Evolutionary conservation across 2,113 vertebrate genomes (phyloP), one percentile per base, ranked within the genome.

Genomic region (Tricholaema leucomelas): DNA sequence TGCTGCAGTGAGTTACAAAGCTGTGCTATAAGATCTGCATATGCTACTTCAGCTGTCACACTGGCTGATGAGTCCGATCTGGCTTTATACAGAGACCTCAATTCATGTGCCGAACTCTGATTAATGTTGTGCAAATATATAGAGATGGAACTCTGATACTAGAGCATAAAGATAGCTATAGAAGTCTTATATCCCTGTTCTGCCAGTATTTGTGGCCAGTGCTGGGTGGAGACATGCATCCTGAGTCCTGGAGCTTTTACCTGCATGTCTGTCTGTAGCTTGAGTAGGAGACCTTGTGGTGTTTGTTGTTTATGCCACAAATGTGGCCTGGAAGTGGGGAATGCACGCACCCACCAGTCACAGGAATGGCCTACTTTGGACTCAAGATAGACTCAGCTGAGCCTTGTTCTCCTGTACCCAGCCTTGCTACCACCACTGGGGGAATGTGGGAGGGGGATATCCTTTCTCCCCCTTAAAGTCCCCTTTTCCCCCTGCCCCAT

Each of bases 401-500:
- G 11, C 10, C 60, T 8, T 8, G 7, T 44, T 83, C 59, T 81
- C 10, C 30, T 31, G 27, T 21, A 8, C 33, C n/a, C 23, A 31
- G 38, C 14, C n/a, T 66, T 74, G 21, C 33, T 27, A 46, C 15
- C 11, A 3, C 14, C 50, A 8, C 27, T 59, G 20, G 21, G 8
- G 20, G 15, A 74, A 33, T 0, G 0, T 6, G 36, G 25, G 28
- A 23, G 10, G 2, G 28, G 15, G 12, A 67, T 77, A 88, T 17
- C 2, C 8, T 27, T 50, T 44, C 4, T 6, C 3, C 8, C 12
- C 13, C 21, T 54, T 48, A 46, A 56, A 77, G 4, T 2, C 9
- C 6, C 5, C 4, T 40, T 48, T 7, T 56, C 19, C 44, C 10
- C 3, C 12, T 1, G 0, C 4, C 15, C 33, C 2, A 2, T 66